These are phyloP conservation scores for Dendropsophus ebraccatus DNA, from an alignment of 2,113 vertebrate species.

Conservation along the genomic window DNA sequence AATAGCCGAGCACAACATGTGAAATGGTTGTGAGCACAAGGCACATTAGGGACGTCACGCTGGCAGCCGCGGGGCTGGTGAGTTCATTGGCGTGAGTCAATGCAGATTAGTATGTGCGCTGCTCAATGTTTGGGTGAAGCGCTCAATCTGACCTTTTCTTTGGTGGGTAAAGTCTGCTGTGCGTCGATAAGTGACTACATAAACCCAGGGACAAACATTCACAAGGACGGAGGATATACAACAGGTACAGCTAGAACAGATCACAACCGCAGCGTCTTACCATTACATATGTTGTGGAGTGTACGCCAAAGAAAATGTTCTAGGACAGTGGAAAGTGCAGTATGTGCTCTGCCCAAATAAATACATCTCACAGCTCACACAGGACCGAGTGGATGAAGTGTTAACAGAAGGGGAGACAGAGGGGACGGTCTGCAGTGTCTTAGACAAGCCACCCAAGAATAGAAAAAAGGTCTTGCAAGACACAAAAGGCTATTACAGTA, in stretches of 20 bases:
- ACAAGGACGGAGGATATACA: background rate
- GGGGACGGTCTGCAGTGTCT: too few relatives aligned
- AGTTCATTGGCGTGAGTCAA: conserved; percentile 4
- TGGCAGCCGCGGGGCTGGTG: background rate
- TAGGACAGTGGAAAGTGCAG: conserved; percentile 5
- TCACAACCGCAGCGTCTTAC: background rate
- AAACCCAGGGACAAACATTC: background rate
- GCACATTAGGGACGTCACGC: background rate
- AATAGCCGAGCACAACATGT: too few relatives aligned
- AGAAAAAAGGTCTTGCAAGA: too few relatives aligned
- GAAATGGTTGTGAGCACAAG: background rate
- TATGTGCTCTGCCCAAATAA: too few relatives aligned
- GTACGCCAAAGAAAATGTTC: background rate
- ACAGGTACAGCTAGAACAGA: background rate
- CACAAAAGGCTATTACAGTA: too few relatives aligned
- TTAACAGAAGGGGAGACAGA: too few relatives aligned
- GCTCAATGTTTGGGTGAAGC: background rate
- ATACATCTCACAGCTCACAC: too few relatives aligned
- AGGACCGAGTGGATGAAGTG: background rate
- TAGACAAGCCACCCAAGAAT: too few relatives aligned
- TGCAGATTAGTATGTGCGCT: background rate
- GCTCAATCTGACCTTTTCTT: conserved; percentile 29
- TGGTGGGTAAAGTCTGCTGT: background rate
- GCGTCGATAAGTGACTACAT: background rate
- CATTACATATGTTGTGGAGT: background rate